These are phyloP conservation scores for Drosophila gunungcola DNA, from an alignment of 1,140 invertebrate genomes.

Conservation along the genomic window DNA sequence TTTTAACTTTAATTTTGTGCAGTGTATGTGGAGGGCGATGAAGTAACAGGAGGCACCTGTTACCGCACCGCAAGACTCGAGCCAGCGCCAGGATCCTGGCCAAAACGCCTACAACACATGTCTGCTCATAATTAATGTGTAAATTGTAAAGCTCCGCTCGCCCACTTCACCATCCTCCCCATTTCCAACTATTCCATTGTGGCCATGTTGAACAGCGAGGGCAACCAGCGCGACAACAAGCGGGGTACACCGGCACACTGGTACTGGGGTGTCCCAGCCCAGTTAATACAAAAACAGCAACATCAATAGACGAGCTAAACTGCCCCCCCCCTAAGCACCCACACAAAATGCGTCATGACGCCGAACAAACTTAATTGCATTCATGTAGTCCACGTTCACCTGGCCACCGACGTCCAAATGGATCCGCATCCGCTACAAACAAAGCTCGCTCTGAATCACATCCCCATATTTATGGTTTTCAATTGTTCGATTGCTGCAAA, in stretches of 20 bases:
- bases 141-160: slow-evolving; percentile 78
- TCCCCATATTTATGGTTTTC: slow-evolving; percentile 32
- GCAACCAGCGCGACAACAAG: slow-evolving; percentile 66
- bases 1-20: neutral
- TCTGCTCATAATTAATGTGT: slow-evolving; percentile 84
- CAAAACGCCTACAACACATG: slow-evolving; percentile 77
- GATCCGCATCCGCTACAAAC: slow-evolving; percentile 9
- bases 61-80: slow-evolving; percentile 58
- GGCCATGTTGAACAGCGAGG: slow-evolving; percentile 60
- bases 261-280: slow-evolving; percentile 20
- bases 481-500: slow-evolving; percentile 22
- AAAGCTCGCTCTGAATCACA: slow-evolving; percentile 23
- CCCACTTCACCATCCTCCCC: slow-evolving; percentile 24
- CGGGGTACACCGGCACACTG: neutral
- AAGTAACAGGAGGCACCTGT: slow-evolving; percentile 66
- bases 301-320: slow-evolving; percentile 66
- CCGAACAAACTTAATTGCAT: slow-evolving; percentile 74
- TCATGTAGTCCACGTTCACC: slow-evolving; percentile 37
- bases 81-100: slow-evolving; percentile 20
- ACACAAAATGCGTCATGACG: slow-evolving; percentile 66
- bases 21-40: slow-evolving; percentile 10
- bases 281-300: slow-evolving; percentile 72
- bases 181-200: slow-evolving; percentile 46
- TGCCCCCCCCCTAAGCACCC: slow-evolving; percentile 2
- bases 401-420: slow-evolving; percentile 24